Evolutionary conservation across 2,888 invertebrate genomes (phyloP), one percentile per base, ranked within the genome.

Genomic region (Dichetophora obliterata): DNA sequence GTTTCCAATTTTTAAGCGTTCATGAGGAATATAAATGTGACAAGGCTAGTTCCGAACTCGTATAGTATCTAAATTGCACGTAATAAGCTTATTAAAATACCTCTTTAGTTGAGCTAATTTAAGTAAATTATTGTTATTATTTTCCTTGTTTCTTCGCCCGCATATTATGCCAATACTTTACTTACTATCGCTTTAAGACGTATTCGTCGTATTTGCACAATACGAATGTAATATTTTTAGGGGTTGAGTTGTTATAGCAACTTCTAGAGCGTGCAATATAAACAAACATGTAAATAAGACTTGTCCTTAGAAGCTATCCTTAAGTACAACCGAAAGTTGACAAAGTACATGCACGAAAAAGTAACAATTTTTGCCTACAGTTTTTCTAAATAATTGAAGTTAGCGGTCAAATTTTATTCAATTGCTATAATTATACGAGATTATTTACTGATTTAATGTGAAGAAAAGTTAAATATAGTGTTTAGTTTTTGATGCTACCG

Each of bases 231-330:
- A 65, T 34, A 31, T 19, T n/a, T 48, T 61, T 48, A 50, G 75
- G 83, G 84, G 82, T 82, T 81, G 82, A 79, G 86, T 87, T 84
- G 86, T 86, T 84, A 87, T 87, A 83, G 85, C 82, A 87, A 87
- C 87, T 81, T 81, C 77, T 78, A 79, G 77, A 66, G 54, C 54
- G 37, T 43, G n/a, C 24, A 54, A 76, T 71, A 65, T 82, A 83
- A 84, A 84, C 83, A 84, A 82, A 80, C 63, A 77, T 34, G 65
- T 77, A 66, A 31, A 37, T 61, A 66, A 63, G 48, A n/a, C 66
- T 19, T 63, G 19, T 27, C 54, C 65, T 50, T 70, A 72, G n/a
- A 24, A 59, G 31, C 11, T 31, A 3, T 22, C 24, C 16, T 61
- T 31, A 31, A 48, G n/a, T 34, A 5, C 43, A 24, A 34, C 31